Evolutionary conservation across 2,797 vertebrate genomes (phyloP).

Genomic region (Chelonia mydas): DNA sequence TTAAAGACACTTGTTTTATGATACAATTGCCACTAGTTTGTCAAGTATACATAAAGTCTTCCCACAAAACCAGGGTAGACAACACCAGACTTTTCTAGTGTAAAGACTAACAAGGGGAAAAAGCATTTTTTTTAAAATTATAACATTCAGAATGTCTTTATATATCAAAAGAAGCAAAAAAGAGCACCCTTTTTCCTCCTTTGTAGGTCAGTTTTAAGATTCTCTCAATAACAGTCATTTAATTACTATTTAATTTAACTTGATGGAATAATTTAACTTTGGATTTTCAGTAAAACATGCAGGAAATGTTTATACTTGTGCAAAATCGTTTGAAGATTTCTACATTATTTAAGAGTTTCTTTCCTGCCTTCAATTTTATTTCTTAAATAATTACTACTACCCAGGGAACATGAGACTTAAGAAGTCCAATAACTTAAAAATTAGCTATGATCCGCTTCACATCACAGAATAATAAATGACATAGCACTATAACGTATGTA

Average conservation of each 20-base stretch:
- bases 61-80: background rate
- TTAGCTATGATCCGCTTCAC: background rate
- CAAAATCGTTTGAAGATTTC: background rate
- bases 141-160: background rate
- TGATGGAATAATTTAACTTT: constrained; percentile 39
- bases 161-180: background rate
- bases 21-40: background rate
- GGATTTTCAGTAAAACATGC: background rate
- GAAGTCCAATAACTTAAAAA: background rate
- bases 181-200: background rate
- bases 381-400: background rate
- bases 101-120: background rate
- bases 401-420: background rate
- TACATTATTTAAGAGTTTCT: background rate
- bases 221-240: background rate
- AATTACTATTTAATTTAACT: background rate
- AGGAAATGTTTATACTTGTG: background rate
- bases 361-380: background rate
- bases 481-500: background rate
- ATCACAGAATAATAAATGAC: background rate
- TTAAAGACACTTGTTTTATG: background rate
- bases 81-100: background rate
- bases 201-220: background rate
- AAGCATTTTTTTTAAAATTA: background rate
- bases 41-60: background rate